These are phyloP conservation scores for Antheraea mylitta DNA, from an alignment of 1,140 invertebrate genomes.

Conservation along the genomic window DNA sequence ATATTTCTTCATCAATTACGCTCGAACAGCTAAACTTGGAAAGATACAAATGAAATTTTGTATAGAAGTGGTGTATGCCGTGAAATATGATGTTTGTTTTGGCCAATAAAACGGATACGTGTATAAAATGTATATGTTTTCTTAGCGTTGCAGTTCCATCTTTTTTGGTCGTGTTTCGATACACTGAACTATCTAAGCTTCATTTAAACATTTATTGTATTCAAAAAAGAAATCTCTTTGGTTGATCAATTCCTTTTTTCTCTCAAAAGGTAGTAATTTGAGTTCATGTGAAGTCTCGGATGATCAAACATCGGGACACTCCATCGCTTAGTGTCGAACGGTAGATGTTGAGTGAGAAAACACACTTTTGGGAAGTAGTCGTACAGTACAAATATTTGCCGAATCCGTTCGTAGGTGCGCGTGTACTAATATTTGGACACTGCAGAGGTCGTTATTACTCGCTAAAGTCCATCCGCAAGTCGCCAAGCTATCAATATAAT, in stretches of 20 bases:
- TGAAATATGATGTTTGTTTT: no score
- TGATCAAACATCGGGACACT: constrained; percentile 51
- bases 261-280: constrained; percentile 15
- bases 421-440: constrained; percentile 64
- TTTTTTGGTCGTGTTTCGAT: no score
- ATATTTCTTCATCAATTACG: no score
- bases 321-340: constrained; percentile 53
- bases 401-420: constrained; percentile 67
- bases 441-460: constrained; percentile 62
- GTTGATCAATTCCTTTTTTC: background rate
- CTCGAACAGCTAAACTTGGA: no score
- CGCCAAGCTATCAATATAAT: background rate
- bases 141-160: no score
- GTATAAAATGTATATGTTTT: no score
- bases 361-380: constrained; percentile 72
- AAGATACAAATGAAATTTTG: no score
- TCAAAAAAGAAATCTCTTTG: no score
- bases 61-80: no score
- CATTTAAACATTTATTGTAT: no score
- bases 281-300: constrained; percentile 32
- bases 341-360: constrained; percentile 70
- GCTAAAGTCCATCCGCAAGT: constrained; percentile 40
- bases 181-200: no score
- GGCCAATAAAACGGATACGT: no score
- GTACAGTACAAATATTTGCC: constrained; percentile 69